A percentile compares a stretch with the other conserved stretches of the same genome.
phyloP scores from a whole-genome alignment of 2,888 invertebrate genomes.

The Phaedon cochleariae region DNA sequence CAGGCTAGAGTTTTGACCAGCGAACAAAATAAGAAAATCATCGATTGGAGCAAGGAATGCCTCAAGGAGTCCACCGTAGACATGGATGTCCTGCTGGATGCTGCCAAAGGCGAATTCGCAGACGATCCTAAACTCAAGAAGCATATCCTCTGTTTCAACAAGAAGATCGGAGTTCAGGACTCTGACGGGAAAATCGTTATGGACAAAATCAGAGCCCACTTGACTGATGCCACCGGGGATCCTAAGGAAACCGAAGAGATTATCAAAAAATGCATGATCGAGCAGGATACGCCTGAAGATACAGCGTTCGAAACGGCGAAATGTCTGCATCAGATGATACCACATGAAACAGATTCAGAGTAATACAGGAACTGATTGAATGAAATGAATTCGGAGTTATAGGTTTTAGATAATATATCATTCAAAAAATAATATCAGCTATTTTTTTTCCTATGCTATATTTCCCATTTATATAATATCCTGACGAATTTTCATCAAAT shows the following conservation, averaged over 20 bases:
- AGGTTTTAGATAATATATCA: too few species aligned
- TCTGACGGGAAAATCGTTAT: slow-evolving; percentile 49
- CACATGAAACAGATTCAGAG: too few species aligned
- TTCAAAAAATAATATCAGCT: too few species aligned
- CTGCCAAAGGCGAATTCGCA: slow-evolving; percentile 63
- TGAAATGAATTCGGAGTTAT: too few species aligned
- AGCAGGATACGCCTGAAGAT: slow-evolving; percentile 53
- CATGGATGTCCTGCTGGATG: slow-evolving; percentile 51
- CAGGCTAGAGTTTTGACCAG: neutral
- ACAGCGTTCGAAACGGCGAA: slow-evolving; percentile 62
- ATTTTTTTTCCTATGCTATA: too few species aligned
- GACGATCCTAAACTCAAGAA: slow-evolving; percentile 63
- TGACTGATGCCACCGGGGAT: slow-evolving; percentile 59
- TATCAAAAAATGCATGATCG: slow-evolving; percentile 38
- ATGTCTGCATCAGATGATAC: slow-evolving; percentile 58
- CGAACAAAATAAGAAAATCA: slow-evolving; percentile 38
- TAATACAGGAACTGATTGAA: too few species aligned
- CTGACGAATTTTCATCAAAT: too few species aligned
- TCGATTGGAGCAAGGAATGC: slow-evolving; percentile 44
- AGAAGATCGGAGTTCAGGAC: slow-evolving; percentile 63
- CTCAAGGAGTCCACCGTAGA: slow-evolving; percentile 55
- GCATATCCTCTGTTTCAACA: slow-evolving; percentile 64
- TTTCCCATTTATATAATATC: too few species aligned
- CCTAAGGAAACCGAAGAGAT: slow-evolving; percentile 56
- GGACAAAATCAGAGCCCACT: slow-evolving; percentile 60